Base-by-base conservation (phyloP, 2,888 invertebrate genomes). In the Busseola fusca region DNA sequence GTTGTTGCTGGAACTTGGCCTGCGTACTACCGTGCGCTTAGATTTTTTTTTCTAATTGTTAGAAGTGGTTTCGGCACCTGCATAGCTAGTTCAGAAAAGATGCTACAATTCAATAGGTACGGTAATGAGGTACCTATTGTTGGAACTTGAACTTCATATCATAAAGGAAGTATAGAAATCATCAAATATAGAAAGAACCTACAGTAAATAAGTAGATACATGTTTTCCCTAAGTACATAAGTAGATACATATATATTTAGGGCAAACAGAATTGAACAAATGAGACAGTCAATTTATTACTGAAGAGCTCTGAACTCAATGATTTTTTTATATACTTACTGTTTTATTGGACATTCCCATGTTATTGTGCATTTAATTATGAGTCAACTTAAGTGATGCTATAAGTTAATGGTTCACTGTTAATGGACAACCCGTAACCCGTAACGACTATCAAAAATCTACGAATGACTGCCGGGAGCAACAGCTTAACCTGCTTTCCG, bases 361-460 rank as follows among this genome's bases (percentile, higher is more conserved):
- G 57, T 77, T 69, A 82, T 70, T 60, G 69, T 45, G 34, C 42
- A n/a, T 42, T 21, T 83, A 83, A 76, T 77, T 74, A 71, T 78
- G 68, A 25, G 48, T 62, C 45, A 40, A 59, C 16, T 68, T 75
- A 75, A 80, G 12, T 82, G 72, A 68, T 25, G 62, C 42, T 30
- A 59, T 74, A 72, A 72, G 58, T 34, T 4, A 63, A 57, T 34
- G 34, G 34, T 34, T 34, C 9, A 37, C 25, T 56, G 48, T 64
- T 64, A 63, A 71, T 66, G 65, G 14, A 42, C 60, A 52, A n/a
- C n/a, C n/a, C n/a, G n/a, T n/a, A 14, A 42, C 40, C 40, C 40
- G 42, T 42, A 42, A 16, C 42, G 42, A 42, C 42, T 42, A 5
- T 16, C 42, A 42, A 42, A 42, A 1, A 16, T 42, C 42, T 4